Percentiles rank a stretch among this genome's conserved stretches.
These are phyloP conservation scores for Meandrusa payeni DNA, from an alignment of 2,888 invertebrate species.

Conservation along the genomic window DNA sequence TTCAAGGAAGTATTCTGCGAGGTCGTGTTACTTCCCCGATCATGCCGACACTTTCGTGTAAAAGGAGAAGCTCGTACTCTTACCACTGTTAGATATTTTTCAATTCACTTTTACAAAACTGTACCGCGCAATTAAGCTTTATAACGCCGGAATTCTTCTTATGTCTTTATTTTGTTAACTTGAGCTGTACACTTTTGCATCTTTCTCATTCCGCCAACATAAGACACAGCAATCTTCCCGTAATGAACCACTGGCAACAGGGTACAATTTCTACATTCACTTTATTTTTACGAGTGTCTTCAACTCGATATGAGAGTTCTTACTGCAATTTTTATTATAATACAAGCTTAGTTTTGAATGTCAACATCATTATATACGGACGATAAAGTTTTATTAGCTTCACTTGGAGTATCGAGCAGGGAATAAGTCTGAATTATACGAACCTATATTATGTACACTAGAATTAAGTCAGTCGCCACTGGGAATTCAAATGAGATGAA, in stretches of 20 bases:
- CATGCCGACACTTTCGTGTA: no score
- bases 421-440: slow-evolving; percentile 14
- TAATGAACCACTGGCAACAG: slow-evolving; percentile 28
- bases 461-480: slow-evolving; percentile 27
- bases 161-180: neutral
- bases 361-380: slow-evolving; percentile 41
- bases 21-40: no score
- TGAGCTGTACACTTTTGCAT: neutral
- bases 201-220: slow-evolving; percentile 19
- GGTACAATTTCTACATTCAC: slow-evolving; percentile 25
- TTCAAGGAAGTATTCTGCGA: no score
- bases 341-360: slow-evolving; percentile 43
- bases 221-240: slow-evolving; percentile 9
- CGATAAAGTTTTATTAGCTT: slow-evolving; percentile 42
- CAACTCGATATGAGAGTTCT: slow-evolving; percentile 31
- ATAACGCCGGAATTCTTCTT: neutral
- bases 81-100: no score
- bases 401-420: slow-evolving; percentile 24
- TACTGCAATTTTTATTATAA: slow-evolving; percentile 52
- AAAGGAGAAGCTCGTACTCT: no score
- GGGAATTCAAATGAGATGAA: slow-evolving; percentile 26
- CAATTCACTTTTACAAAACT: no score
- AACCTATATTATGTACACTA: slow-evolving; percentile 16
- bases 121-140: no score
- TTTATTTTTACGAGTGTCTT: slow-evolving; percentile 23